These are phyloP conservation scores for Rhizomys pruinosus DNA, from an alignment of 2,113 vertebrate genomes.

Conservation along the genomic window DNA sequence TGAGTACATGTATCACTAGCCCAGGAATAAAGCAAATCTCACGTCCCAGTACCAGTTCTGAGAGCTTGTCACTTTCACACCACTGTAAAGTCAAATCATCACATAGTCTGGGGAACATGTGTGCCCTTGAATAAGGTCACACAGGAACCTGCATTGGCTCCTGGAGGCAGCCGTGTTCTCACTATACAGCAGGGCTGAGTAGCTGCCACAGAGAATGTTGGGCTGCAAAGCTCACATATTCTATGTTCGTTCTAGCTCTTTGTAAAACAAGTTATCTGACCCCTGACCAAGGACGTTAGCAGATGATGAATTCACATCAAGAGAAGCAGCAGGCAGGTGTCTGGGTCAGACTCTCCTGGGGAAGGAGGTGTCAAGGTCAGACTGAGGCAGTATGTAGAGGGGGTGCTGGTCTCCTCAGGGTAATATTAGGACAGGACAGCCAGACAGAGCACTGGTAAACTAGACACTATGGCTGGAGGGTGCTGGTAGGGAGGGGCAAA, in stretches of 20 bases:
- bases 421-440: background rate
- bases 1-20: background rate
- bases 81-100: background rate
- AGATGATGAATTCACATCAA: background rate
- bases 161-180: background rate
- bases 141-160: background rate
- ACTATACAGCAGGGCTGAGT: background rate
- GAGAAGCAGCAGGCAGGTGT: background rate
- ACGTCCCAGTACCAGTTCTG: background rate
- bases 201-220: background rate
- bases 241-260: background rate
- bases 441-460: background rate
- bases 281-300: background rate
- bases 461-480: background rate
- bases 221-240: background rate
- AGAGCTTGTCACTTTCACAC: background rate
- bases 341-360: background rate
- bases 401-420: background rate
- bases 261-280: background rate
- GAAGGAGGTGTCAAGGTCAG: background rate
- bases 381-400: too few species aligned
- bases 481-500: too few species aligned
- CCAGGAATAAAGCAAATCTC: background rate
- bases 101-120: background rate
- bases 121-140: background rate